A percentile compares a stretch with the other conserved stretches of the same genome.
phyloP scores from a whole-genome alignment of 1,140 invertebrate species.

The Sarcophaga peregrina region DNA sequence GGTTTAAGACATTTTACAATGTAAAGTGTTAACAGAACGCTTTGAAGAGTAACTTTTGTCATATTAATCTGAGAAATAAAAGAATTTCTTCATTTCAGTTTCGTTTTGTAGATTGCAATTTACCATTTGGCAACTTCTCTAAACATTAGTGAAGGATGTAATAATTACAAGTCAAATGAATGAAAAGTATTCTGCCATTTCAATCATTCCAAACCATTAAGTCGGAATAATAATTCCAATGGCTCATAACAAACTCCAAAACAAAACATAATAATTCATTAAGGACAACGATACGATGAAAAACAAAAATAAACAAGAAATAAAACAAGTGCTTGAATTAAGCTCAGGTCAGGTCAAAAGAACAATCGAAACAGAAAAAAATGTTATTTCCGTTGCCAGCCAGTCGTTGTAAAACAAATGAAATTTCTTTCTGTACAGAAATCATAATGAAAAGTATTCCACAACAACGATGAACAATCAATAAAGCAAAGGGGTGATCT shows the following conservation, averaged over 20 bases:
- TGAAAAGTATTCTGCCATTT: neutral
- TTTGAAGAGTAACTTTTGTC: no score
- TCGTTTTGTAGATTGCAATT: no score
- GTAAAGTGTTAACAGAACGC: no score
- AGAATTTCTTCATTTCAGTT: no score
- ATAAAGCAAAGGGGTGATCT: slow-evolving; percentile 36
- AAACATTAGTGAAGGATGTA: no score
- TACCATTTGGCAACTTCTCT: no score
- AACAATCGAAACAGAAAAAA: neutral
- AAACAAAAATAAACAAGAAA: neutral
- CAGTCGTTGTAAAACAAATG: neutral
- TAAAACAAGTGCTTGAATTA: slow-evolving; percentile 11
- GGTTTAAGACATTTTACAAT: no score
- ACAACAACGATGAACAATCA: slow-evolving; percentile 34
- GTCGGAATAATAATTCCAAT: slow-evolving; percentile 17
- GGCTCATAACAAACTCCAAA: neutral
- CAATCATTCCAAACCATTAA: slow-evolving; percentile 39
- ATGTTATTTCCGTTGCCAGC: neutral
- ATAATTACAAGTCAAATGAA: no score
- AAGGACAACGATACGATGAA: neutral
- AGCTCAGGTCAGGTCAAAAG: neutral
- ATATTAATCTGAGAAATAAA: no score
- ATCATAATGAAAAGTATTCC: no score
- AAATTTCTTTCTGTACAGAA: neutral
- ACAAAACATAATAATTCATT: slow-evolving; percentile 35